Base-by-base conservation (phyloP, 2,113 vertebrate species). In the Apus apus region DNA sequence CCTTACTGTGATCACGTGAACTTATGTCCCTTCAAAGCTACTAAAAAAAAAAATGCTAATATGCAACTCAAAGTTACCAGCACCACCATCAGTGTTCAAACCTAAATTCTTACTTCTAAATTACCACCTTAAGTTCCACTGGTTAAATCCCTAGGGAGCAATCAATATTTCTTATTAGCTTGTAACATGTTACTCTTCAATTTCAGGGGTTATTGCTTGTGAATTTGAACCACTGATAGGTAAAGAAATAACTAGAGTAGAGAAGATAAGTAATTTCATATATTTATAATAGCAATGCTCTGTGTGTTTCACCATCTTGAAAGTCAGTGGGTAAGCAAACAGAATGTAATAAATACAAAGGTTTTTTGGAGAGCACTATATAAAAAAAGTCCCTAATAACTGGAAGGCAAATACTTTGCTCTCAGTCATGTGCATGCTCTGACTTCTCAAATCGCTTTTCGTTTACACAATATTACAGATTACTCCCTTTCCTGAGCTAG, bases 281-380 rank as follows among this genome's bases (percentile, higher is more conserved):
- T 40, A 70, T 80, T 84, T 56, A 19, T 20, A 75, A 85, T 3
- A 75, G 14, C 14, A 76, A 11, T 27, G 4, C 48, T 72, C 32
- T 75, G 32, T 10, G 27, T 29, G 23, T 68, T 90, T 73, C 38
- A 71, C 17, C 10, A 26, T 12, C 29, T 48, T 67, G 65, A 85
- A 89, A 65, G 40, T 1, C 6, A 74, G 56, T 16, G 30, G 17
- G 13, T 62, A 13, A 71, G 25, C n/a, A 60, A 86, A 78, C 7
- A 62, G 29, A 81, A 51, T 0, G 0, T 34, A n/a, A 62, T 30
- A 72, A 87, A 79, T n/a, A 17, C 13, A 60, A 29, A 75, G 8
- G 36, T 43, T 26, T 77, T 50, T 56, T 66, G 29, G 74, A 70
- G 56, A 77, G 9, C 16, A 15, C 27, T 51, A 1, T 15, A 3